Evolutionary conservation across 37 sponge, comb jelly and placozoan species (phyloP).

Genomic region (Cliona cf. orientalis): DNA sequence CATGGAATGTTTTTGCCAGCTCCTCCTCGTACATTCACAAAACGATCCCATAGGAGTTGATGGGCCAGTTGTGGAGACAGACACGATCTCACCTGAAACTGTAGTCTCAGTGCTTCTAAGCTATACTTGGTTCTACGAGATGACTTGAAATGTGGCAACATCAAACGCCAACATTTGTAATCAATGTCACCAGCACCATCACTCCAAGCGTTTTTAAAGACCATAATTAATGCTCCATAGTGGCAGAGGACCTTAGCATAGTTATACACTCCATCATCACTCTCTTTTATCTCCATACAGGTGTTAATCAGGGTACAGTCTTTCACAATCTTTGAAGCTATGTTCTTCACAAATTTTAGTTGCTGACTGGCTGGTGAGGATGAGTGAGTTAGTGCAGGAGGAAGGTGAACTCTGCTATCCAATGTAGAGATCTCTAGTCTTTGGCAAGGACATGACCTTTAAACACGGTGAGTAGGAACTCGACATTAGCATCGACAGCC

Average conservation of each 20-base stretch:
- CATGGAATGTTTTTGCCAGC: slow-evolving; percentile 38
- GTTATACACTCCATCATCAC: slow-evolving; percentile 37
- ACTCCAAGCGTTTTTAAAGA: slow-evolving; percentile 34
- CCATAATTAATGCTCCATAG: slow-evolving; percentile 33
- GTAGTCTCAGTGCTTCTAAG: slow-evolving; percentile 26
- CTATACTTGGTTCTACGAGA: slow-evolving; percentile 23
- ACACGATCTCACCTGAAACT: slow-evolving; percentile 9
- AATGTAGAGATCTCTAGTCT: slow-evolving; percentile 3
- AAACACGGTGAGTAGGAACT: slow-evolving; percentile 26
- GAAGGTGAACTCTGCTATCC: background rate
- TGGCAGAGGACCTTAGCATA: slow-evolving; percentile 42
- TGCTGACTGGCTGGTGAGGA: background rate
- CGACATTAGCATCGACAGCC: slow-evolving; percentile 26
- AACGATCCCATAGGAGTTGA: slow-evolving; percentile 50
- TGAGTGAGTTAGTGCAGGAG: background rate
- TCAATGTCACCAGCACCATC: slow-evolving; percentile 58
- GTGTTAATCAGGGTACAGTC: slow-evolving; percentile 5
- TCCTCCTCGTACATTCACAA: slow-evolving; percentile 50
- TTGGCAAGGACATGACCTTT: slow-evolving; percentile 24
- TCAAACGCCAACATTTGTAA: slow-evolving; percentile 32
- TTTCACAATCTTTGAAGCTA: slow-evolving; percentile 8
- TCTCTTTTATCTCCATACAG: background rate
- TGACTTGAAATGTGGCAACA: slow-evolving; percentile 41
- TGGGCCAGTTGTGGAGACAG: slow-evolving; percentile 35
- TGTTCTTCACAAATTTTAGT: background rate